phyloP scores from a whole-genome alignment of 2,797 vertebrate genomes.

The Buceros bicornis region DNA sequence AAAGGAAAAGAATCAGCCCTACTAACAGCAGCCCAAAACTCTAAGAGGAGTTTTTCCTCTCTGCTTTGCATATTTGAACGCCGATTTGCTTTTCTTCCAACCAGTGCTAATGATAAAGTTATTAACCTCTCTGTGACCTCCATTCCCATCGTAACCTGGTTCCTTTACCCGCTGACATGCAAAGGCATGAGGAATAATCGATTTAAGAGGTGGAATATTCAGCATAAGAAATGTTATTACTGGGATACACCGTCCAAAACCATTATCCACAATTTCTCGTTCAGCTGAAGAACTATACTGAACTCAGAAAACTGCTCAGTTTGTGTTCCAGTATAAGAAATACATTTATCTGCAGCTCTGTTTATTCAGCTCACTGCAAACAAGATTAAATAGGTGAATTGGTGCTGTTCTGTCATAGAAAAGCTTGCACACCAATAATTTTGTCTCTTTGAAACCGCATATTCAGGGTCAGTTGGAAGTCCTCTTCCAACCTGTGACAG shows the following conservation, averaged over 20 bases:
- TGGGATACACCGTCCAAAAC: not conserved
- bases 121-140: conserved; percentile 66
- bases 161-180: conserved; percentile 33
- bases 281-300: not conserved
- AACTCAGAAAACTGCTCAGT: not conserved
- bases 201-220: not conserved
- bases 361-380: not conserved
- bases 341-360: not conserved
- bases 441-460: not conserved
- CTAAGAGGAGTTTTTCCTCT: not conserved
- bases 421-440: not conserved
- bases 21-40: not conserved
- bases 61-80: not conserved
- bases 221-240: not conserved
- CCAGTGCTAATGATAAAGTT: conserved; percentile 34
- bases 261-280: not conserved
- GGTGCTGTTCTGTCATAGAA: not conserved
- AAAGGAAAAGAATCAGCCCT: not conserved
- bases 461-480: not conserved
- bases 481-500: not conserved
- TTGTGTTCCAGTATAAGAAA: not conserved
- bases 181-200: conserved; percentile 50
- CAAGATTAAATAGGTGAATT: not conserved
- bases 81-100: conserved; percentile 41
- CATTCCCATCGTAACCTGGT: conserved; percentile 2